Evolutionary conservation across 2,113 vertebrate genomes (phyloP).

Genomic region (Anguilla japonica): DNA sequence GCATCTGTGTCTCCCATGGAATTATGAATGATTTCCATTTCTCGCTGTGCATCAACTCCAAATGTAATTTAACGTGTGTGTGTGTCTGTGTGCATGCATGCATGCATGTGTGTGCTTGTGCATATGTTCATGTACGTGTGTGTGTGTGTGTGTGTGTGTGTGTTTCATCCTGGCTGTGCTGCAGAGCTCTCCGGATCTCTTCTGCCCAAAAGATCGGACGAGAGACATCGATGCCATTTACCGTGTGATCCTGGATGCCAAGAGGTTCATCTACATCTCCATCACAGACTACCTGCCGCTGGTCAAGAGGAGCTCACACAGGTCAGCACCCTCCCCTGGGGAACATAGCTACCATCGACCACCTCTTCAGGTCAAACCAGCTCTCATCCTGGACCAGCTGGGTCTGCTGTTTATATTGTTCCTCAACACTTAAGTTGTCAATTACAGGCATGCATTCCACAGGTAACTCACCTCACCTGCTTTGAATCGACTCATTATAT

Average conservation of each 20-base stretch:
- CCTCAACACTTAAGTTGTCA: too few relatives aligned
- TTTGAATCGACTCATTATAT: too few relatives aligned
- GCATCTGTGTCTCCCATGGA: neutral
- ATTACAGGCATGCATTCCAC: too few relatives aligned
- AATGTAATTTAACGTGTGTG: neutral
- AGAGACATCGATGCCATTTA: constrained; percentile 91
- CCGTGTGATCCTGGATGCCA: constrained; percentile 83
- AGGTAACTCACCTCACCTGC: too few relatives aligned
- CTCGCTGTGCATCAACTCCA: neutral
- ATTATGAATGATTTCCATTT: neutral
- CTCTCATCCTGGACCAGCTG: too few relatives aligned
- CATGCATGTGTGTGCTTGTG: too few relatives aligned
- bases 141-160: neutral
- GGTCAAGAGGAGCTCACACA: constrained; percentile 70
- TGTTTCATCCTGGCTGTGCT: constrained; percentile 25
- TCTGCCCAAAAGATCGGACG: constrained; percentile 86
- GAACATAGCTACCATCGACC: too few relatives aligned
- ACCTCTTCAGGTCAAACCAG: too few relatives aligned
- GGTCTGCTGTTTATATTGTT: too few relatives aligned
- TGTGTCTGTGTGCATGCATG: neutral
- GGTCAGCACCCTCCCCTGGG: constrained; percentile 59
- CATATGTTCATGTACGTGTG: too few relatives aligned
- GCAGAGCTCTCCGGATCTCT: constrained; percentile 88
- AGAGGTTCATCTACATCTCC: constrained; percentile 86
- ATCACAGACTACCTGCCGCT: constrained; percentile 89